phyloP scores from a whole-genome alignment of 2,888 invertebrate genomes.

The Hydroisotoma schaefferi region DNA sequence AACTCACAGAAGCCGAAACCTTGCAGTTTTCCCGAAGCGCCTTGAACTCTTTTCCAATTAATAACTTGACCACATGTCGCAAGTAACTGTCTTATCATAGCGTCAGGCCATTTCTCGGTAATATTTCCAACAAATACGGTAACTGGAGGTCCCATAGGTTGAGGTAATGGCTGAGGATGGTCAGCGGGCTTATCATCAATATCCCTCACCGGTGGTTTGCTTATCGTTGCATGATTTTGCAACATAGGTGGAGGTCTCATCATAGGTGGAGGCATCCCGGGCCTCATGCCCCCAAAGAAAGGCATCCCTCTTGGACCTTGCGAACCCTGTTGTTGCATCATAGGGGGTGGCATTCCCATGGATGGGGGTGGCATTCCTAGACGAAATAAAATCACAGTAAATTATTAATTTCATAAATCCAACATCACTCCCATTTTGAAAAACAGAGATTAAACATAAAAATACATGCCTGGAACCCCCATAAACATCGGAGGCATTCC shows the following conservation, averaged over 20 bases:
- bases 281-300: conserved; percentile 46
- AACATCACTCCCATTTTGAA: not conserved
- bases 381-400: not conserved
- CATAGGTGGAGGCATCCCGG: conserved; percentile 69
- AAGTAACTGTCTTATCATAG: conserved; percentile 87
- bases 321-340: conserved; percentile 23
- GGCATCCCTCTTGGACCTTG: conserved; percentile 18
- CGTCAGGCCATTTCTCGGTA: conserved; percentile 89
- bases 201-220: conserved; percentile 27
- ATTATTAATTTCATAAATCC: not conserved
- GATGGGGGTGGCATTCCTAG: conserved; percentile 39
- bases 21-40: conserved; percentile 60
- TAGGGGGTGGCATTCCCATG: conserved; percentile 36
- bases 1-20: conserved; percentile 96
- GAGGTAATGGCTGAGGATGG: conserved; percentile 35
- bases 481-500: conserved; percentile 53
- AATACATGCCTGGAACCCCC: conserved; percentile 30
- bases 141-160: conserved; percentile 72
- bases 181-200: conserved; percentile 28
- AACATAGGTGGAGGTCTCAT: conserved; percentile 11
- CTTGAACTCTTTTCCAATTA: conserved; percentile 95
- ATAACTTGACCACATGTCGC: conserved; percentile 87
- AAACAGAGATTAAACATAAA: conserved; percentile 9
- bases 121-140: conserved; percentile 98
- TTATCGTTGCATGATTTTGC: conserved; percentile 19